These are phyloP conservation scores for Drosophila pseudotalamancana DNA, from an alignment of 2,888 invertebrate genomes.

Conservation along the genomic window DNA sequence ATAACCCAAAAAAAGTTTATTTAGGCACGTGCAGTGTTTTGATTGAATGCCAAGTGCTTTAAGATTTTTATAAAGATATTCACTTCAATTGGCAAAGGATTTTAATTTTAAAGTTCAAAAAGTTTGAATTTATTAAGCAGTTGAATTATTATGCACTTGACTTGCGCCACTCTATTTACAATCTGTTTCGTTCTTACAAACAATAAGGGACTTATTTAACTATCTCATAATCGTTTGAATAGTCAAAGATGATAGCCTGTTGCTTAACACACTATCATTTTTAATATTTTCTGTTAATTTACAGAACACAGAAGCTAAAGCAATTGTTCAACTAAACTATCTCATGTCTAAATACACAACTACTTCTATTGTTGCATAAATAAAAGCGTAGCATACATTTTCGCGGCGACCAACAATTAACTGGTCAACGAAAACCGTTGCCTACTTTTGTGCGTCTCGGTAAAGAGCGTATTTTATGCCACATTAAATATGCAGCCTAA, in stretches of 20 bases:
- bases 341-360: background rate
- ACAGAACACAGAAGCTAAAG: no score
- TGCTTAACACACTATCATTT: no score
- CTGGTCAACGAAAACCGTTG: slow-evolving; percentile 10
- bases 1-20: slow-evolving; percentile 22
- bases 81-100: background rate
- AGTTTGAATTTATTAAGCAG: background rate
- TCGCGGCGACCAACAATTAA: background rate
- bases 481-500: slow-evolving; percentile 34
- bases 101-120: background rate
- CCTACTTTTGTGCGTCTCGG: slow-evolving; percentile 11
- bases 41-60: background rate
- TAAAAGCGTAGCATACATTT: slow-evolving; percentile 1
- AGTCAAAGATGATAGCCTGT: no score
- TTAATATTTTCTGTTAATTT: no score
- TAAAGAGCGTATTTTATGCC: slow-evolving; percentile 25
- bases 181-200: no score
- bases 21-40: slow-evolving; percentile 5
- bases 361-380: no score
- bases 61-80: background rate
- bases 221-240: no score
- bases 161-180: no score
- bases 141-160: background rate
- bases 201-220: no score
- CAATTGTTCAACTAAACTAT: background rate